Base-by-base conservation (phyloP, 2,797 vertebrate species). In the Craterocephalus amniculus region DNA sequence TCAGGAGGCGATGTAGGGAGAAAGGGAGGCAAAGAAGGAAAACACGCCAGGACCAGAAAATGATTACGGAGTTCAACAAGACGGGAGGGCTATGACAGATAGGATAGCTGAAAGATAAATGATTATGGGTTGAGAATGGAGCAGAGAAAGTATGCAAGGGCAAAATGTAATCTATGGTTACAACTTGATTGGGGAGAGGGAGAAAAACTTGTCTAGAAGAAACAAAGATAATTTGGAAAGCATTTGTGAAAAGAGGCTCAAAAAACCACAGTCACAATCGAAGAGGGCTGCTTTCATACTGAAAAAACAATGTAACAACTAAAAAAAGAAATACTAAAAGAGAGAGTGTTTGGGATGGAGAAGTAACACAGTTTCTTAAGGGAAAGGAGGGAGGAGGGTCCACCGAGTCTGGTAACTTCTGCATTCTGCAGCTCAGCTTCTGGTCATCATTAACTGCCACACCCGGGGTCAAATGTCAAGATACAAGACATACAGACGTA, bases 381-480 rank as follows among this genome's bases (percentile, higher is more conserved):
- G 34, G 64, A 80, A 72, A 64, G 52, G 67, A 64, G 74, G 26
- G 59, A n/a, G 43, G 36, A 74, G 78, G 65, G 77, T 45, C 56
- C 16, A 9, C 4, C 34, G 18, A 18, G 14, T 34, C 45, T 34
- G 32, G 18, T 45, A 58, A 80, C 65, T 80, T 90, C 84, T 89
- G 72, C 73, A 60, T 88, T 83, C 58, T 63, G 67, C 63, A 36
- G 65, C 54, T 36, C 34, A 59, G 56, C 67, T 71, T 69, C 18
- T 45, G 59, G 49, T 60, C 52, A 31, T 67, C n/a, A 62, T 65
- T 14, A 52, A 20, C 43, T 56, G 84, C 81, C 91, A 76, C 89
- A 67, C 89, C 87, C 83, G 59, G 78, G 43, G 88, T 89, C 85
- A 90, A 87, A 83, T 69, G 73, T 87, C 83, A 79, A 27, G 11